Evolutionary conservation across 2,113 vertebrate genomes (phyloP).

Genomic region (Romanogobio albipinnatus): DNA sequence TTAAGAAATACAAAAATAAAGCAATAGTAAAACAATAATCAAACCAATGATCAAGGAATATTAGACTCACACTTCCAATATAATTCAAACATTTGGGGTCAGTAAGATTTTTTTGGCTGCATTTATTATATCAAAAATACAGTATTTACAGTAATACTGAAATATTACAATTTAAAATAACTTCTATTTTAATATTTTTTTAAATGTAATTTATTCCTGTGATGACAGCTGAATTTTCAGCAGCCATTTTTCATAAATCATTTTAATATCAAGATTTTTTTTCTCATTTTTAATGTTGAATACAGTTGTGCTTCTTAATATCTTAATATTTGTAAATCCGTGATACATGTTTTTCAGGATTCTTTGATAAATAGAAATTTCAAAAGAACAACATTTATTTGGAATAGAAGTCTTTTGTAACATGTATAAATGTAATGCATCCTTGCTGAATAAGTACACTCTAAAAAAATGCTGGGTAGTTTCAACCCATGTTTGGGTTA

Average conservation of each 20-base stretch:
- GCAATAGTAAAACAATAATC: too few relatives aligned
- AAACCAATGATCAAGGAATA: too few relatives aligned
- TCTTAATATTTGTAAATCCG: not conserved
- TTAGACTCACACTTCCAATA: not conserved
- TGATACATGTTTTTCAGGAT: not conserved
- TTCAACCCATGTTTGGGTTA: too few relatives aligned
- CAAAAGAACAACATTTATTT: not conserved
- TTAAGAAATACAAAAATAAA: too few relatives aligned
- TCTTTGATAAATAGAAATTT: not conserved
- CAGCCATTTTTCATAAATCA: not conserved
- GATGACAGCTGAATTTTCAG: not conserved
- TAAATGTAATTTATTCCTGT: not conserved
- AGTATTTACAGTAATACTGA: not conserved
- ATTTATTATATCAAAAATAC: not conserved
- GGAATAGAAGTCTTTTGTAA: not conserved
- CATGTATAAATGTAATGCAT: not conserved
- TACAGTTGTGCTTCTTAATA: not conserved
- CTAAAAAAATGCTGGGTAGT: too few relatives aligned
- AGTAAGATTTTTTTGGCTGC: not conserved
- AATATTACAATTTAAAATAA: not conserved
- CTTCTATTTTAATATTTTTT: not conserved
- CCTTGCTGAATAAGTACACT: not conserved
- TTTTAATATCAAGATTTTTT: not conserved
- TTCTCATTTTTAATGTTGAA: not conserved
- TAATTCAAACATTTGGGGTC: not conserved